Percentiles rank a stretch among this genome's conserved stretches.
Evolutionary conservation across 2,113 vertebrate genomes (phyloP).

Genomic region (Ceyx melanurus): DNA sequence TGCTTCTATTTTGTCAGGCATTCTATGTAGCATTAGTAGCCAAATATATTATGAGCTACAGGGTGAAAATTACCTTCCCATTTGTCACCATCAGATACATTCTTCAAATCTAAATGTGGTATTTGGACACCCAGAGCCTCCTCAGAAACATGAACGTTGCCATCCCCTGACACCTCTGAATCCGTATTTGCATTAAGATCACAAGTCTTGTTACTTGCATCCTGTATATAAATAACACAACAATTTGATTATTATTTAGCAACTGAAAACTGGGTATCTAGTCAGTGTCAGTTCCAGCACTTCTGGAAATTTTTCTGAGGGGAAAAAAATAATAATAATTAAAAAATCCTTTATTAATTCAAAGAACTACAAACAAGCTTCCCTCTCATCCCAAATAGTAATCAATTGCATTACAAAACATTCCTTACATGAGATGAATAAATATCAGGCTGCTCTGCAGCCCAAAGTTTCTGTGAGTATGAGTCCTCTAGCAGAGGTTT

Average conservation of each 20-base stretch:
- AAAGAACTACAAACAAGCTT: not conserved
- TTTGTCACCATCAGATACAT: conserved; percentile 76
- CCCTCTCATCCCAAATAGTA: fast-evolving
- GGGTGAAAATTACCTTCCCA: conserved; percentile 81
- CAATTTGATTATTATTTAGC: not conserved
- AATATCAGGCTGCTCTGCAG: not conserved
- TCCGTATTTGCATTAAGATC: conserved; percentile 80
- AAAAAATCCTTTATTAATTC: not conserved
- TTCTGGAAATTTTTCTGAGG: not conserved
- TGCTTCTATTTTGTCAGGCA: not conserved
- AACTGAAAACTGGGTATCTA: not conserved
- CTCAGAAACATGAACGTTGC: conserved; percentile 48
- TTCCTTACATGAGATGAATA: not conserved
- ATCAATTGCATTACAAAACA: not conserved
- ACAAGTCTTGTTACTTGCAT: conserved; percentile 68
- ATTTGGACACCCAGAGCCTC: conserved; percentile 65
- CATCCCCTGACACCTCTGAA: conserved; percentile 56
- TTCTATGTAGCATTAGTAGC: not conserved
- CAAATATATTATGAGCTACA: not conserved
- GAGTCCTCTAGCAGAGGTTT: not conserved
- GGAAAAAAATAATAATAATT: not conserved
- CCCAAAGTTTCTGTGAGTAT: not conserved
- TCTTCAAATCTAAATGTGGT: conserved; percentile 78
- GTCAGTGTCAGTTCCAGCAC: not conserved
- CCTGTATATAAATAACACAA: conserved; percentile 71